Percentiles rank a stretch among this genome's conserved stretches.
phyloP scores from a whole-genome alignment of 92 coral and sea anemone genomes.

The Paramuricea clavata region DNA sequence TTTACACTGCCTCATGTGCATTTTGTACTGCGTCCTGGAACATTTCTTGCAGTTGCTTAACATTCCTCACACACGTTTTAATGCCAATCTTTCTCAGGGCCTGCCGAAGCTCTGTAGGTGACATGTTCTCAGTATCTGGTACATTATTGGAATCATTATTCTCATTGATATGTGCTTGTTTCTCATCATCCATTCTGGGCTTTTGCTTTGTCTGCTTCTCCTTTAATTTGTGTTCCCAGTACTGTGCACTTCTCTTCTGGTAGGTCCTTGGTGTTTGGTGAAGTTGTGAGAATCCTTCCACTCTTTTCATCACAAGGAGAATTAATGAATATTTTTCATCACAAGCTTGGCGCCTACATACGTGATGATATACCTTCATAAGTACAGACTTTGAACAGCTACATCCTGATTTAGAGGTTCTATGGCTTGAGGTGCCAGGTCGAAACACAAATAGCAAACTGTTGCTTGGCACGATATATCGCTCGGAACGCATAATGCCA shows the following conservation, averaged over 20 bases:
- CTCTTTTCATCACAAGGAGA: constrained; percentile 8
- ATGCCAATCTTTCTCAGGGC: constrained; percentile 3
- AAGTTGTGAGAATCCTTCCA: background rate
- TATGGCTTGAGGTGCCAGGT: background rate
- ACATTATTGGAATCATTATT: background rate
- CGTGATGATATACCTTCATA: too few species aligned
- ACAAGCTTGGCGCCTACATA: too few species aligned
- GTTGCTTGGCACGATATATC: too few species aligned
- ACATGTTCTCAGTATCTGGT: constrained; percentile 21
- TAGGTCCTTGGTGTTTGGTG: background rate
- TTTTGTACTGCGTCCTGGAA: background rate
- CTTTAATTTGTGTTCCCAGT: background rate
- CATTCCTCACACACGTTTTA: background rate
- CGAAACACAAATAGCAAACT: background rate
- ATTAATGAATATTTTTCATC: too few species aligned
- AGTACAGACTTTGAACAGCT: too few species aligned
- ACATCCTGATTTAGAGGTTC: background rate
- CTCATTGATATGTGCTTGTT: background rate
- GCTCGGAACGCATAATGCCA: background rate
- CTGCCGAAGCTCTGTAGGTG: constrained; percentile 11
- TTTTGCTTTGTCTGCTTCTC: constrained; percentile 16
- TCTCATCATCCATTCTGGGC: background rate
- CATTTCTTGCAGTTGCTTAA: constrained; percentile 16
- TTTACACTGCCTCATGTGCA: background rate
- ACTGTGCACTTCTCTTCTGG: background rate